Conservation (phyloP, 35 echinoderm and acorn worm genomes). For the Apostichopus japonicus region DNA sequence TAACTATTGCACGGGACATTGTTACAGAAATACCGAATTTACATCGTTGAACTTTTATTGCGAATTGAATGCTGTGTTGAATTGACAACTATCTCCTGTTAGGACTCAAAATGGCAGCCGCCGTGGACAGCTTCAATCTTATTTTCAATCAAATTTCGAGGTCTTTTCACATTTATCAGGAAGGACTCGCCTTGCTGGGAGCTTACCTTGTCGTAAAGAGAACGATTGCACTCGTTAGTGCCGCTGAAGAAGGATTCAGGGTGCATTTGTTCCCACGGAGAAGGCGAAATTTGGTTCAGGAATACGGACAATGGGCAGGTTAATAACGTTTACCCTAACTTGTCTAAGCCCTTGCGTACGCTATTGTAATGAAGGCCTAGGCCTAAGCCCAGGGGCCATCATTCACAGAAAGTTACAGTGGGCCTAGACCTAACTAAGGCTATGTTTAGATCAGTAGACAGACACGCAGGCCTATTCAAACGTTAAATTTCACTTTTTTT, state of each 20-base stretch:
- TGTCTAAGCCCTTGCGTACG: background rate
- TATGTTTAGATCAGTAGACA: no score
- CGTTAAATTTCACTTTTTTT: no score
- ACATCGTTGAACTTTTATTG: background rate
- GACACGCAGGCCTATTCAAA: no score
- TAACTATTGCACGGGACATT: no score
- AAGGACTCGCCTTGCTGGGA: constrained; percentile 66
- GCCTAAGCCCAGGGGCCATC: no score
- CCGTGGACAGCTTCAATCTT: constrained; percentile 68
- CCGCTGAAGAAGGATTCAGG: constrained; percentile 57
- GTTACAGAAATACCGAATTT: no score
- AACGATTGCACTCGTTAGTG: constrained; percentile 34
- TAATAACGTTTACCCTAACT: background rate
- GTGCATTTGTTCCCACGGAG: constrained; percentile 58
- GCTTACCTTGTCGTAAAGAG: constrained; percentile 74
- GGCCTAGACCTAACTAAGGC: no score
- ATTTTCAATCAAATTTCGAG: constrained; percentile 62
- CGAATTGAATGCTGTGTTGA: background rate
- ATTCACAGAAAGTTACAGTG: no score
- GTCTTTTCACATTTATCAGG: constrained; percentile 67
- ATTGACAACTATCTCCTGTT: background rate
- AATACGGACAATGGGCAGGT: constrained; percentile 88
- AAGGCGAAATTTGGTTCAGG: constrained; percentile 55
- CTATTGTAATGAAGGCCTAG: no score
- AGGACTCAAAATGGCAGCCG: constrained; percentile 69